A percentile compares a stretch with the other conserved stretches of the same genome.
Conservation (phyloP, 2,113 vertebrate species). For the Saguinus imperator region DNA sequence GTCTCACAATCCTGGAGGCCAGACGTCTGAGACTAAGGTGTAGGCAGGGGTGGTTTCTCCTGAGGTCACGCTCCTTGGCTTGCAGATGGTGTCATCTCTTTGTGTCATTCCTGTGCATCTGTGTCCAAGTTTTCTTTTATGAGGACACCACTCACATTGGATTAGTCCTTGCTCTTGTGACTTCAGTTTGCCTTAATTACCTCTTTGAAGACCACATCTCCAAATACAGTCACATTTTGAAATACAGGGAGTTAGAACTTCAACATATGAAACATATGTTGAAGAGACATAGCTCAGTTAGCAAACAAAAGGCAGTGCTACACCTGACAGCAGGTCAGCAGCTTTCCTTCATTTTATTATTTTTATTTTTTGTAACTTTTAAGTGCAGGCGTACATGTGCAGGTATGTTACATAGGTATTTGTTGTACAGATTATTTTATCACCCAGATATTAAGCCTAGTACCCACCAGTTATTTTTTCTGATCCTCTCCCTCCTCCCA, state of each 20-base stretch:
- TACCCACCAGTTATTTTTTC: too few relatives aligned
- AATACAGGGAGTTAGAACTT: background rate
- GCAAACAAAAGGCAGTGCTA: too few relatives aligned
- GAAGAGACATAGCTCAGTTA: background rate
- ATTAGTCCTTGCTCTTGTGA: background rate
- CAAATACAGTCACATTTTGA: background rate
- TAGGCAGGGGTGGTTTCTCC: background rate
- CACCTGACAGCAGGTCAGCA: rapidly evolving
- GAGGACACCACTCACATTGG: background rate
- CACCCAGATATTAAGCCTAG: too few relatives aligned
- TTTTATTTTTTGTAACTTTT: too few relatives aligned
- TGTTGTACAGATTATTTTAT: too few relatives aligned
- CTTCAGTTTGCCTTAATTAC: background rate
- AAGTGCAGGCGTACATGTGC: too few relatives aligned
- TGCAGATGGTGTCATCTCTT: background rate
- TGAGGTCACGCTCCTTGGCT: too few relatives aligned
- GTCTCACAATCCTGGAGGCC: background rate
- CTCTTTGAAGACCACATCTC: background rate
- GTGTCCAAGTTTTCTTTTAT: background rate
- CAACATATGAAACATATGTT: too few relatives aligned
- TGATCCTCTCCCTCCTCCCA: too few relatives aligned
- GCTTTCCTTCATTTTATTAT: background rate
- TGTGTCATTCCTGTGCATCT: rapidly evolving
- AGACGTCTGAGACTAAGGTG: background rate
- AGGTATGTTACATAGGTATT: too few relatives aligned